Evolutionary conservation across 1,140 invertebrate genomes (phyloP).

Genomic region (Macrobrachium nipponense): DNA sequence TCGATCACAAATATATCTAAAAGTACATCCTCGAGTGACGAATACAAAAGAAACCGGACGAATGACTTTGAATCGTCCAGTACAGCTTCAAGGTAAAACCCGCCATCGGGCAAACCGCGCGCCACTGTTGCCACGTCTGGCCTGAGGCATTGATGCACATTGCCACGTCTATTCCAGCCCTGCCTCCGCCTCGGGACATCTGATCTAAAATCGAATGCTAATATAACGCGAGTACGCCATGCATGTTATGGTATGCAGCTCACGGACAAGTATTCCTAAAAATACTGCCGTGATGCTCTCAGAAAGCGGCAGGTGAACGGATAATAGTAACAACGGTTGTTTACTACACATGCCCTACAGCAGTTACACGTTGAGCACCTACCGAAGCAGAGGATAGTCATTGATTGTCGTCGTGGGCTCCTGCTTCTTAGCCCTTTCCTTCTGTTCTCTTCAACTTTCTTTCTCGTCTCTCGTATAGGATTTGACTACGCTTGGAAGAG

Average conservation of each 20-base stretch:
- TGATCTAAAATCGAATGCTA: conserved; percentile 34
- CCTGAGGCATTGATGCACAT: conserved; percentile 50
- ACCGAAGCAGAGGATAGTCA: conserved; percentile 36
- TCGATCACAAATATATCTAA: not conserved
- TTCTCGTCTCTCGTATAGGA: conserved; percentile 9
- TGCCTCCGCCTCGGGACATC: conserved; percentile 59
- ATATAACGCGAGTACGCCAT: not conserved
- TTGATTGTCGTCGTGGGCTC: not conserved
- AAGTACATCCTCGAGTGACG: conserved; percentile 3
- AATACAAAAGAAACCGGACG: conserved; percentile 40
- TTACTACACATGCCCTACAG: conserved; percentile 54
- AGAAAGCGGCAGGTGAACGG: conserved; percentile 1
- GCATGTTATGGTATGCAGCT: not conserved
- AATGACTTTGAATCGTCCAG: conserved; percentile 37
- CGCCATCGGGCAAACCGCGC: conserved; percentile 63
- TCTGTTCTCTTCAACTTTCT: not conserved
- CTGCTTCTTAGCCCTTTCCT: not conserved
- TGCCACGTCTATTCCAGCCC: conserved; percentile 57
- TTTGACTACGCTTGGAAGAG: conserved; percentile 19
- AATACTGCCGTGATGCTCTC: not conserved
- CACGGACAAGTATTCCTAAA: not conserved
- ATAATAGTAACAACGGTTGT: conserved; percentile 44
- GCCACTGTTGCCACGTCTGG: conserved; percentile 63
- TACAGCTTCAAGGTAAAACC: conserved; percentile 63
- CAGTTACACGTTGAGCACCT: conserved; percentile 36